Percentiles rank a stretch among this genome's conserved stretches.
phyloP scores from a whole-genome alignment of 2,113 vertebrate species.

The Myodes glareolus region DNA sequence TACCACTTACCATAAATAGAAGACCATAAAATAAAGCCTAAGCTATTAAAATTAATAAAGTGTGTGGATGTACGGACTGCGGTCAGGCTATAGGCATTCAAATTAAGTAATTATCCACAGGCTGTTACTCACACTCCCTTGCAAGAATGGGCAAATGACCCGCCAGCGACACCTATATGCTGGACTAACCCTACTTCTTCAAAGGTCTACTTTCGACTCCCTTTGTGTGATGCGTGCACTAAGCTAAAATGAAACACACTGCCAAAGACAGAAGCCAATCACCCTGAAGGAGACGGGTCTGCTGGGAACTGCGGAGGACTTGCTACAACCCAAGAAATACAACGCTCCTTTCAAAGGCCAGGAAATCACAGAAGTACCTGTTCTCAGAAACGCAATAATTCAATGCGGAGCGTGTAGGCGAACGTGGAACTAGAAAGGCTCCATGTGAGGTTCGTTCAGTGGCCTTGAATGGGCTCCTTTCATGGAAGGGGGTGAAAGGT shows the following conservation, averaged over 20 bases:
- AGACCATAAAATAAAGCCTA: slow-evolving; percentile 30
- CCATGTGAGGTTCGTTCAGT: slow-evolving; percentile 65
- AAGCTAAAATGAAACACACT: neutral
- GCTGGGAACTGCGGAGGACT: slow-evolving; percentile 24
- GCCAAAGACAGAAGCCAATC: neutral
- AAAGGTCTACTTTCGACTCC: neutral
- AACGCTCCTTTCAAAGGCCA: slow-evolving; percentile 69
- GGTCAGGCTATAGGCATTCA: neutral
- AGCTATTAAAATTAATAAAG: slow-evolving; percentile 24
- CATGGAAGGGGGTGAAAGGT: slow-evolving; percentile 76
- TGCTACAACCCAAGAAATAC: slow-evolving; percentile 4
- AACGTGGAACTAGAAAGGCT: slow-evolving; percentile 54
- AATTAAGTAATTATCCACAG: neutral
- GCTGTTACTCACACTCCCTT: neutral
- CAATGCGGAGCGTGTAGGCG: slow-evolving; percentile 24
- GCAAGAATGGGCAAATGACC: neutral
- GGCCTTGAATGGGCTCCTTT: slow-evolving; percentile 77
- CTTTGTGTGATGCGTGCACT: neutral
- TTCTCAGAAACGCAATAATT: slow-evolving; percentile 70
- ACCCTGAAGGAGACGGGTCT: slow-evolving; percentile 4
- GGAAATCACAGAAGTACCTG: slow-evolving; percentile 74
- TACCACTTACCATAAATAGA: neutral
- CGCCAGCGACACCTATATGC: neutral
- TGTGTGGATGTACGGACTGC: neutral
- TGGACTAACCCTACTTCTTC: neutral